Evolutionary conservation across 2,888 invertebrate genomes (phyloP), one percentile per base, ranked within the genome.

Genomic region (Unio delphinus): DNA sequence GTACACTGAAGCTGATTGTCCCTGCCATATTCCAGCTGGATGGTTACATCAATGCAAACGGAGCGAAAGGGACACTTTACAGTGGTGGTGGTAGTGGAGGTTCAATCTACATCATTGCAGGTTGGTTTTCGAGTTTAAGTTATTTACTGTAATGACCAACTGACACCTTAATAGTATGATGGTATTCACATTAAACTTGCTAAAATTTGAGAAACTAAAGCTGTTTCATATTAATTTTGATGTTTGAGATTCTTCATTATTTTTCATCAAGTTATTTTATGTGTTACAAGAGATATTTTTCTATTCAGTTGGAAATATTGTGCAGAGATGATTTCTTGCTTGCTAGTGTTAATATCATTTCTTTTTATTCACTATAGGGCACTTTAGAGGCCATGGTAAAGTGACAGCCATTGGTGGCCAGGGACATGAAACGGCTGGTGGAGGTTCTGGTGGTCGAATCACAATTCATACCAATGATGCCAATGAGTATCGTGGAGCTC

Each of bases 391-490:
- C 20, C 80, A 84, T 74, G 85, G 85, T 8, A 70, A 69, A 18
- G 64, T 85, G 54, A 77, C 79, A 11, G 70, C 81, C 26, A 72
- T 74, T 56, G 85, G 84, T 54, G 85, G 85, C 61, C 60, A 63
- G 30, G 83, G 84, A 28, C 34, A 71, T 23, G 69, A 61, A 1
- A 64, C 54, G 11, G 74, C 73, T 11, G 85, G 84, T 11, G 83
- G 82, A 60, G 85, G 85, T 26, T 76, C 81, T 57, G 85, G 85
- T 34, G 85, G 85, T 4, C 70, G 84, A 45, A 80, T 85, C 7
- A 80, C 76, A 11, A 64, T 82, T 23, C 81, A 84, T 67, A 76
- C 81, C 18, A 64, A 68, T 55, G 74, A 76, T 65, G 72, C 70
- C 54, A 80, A 83, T 70, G 76, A 84, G 26, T 84, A 72, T 65